These are phyloP conservation scores for Stenoptilia bipunctidactyla DNA, from an alignment of 2,888 invertebrate species.

Conservation along the genomic window DNA sequence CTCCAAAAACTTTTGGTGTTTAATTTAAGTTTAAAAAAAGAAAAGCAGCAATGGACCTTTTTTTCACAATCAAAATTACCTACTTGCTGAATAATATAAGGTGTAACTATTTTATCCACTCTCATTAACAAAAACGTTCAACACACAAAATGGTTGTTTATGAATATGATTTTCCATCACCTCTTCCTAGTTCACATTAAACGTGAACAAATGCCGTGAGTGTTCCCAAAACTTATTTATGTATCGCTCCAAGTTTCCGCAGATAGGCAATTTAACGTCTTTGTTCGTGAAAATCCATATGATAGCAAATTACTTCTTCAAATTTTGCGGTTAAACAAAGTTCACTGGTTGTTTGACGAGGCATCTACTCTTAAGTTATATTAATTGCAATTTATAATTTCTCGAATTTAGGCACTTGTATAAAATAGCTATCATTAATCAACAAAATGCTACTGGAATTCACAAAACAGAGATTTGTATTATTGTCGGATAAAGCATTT, in stretches of 20 bases:
- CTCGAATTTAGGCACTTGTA: slow-evolving; percentile 1
- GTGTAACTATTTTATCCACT: too few species aligned
- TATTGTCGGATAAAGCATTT: too few species aligned
- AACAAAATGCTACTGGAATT: neutral
- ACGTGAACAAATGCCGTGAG: neutral
- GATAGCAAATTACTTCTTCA: neutral
- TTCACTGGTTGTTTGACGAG: neutral
- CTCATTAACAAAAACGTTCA: too few species aligned
- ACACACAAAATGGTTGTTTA: too few species aligned
- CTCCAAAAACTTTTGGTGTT: too few species aligned
- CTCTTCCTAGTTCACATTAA: too few species aligned
- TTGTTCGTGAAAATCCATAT: neutral
- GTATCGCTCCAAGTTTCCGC: slow-evolving; percentile 5
- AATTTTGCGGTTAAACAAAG: neutral
- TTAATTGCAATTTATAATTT: neutral
- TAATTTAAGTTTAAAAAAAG: too few species aligned
- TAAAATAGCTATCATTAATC: neutral
- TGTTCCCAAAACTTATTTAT: neutral
- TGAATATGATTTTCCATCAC: too few species aligned
- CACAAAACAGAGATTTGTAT: neutral
- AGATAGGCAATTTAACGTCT: slow-evolving; percentile 7
- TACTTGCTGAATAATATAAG: too few species aligned
- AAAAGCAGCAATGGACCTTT: too few species aligned
- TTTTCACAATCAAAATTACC: too few species aligned
- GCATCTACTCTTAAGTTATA: neutral